Evolutionary conservation across 2,797 vertebrate genomes (phyloP), one percentile per base, ranked within the genome.

Genomic region (Myotis daubentonii): DNA sequence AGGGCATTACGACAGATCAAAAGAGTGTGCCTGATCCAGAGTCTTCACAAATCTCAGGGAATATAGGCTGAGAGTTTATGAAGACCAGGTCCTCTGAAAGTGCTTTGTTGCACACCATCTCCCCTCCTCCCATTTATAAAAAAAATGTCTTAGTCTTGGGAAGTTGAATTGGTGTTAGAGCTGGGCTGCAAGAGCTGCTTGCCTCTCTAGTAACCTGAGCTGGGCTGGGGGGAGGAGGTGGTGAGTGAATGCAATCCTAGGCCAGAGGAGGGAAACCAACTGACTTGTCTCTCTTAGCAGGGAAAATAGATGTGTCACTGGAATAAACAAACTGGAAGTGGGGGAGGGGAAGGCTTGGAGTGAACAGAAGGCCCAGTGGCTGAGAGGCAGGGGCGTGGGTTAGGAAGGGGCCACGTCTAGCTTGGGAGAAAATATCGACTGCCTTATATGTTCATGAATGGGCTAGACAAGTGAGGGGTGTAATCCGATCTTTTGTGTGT

Each of bases 221-320:
- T 55, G 91, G 87, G 87, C 84, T 57, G 88, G 60, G 92, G 95
- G 93, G 93, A 95, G 94, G 96, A 95, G 96, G 30, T 60, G 93
- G 96, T 79, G 87, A 94, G 83, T 53, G 16, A 93, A 94, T 16
- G 78, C 44, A 6, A 2, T 91, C 28, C 0, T 23, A 20, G 95
- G 87, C 87, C 91, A 71, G 55, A 87, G 60, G 55, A 93, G 92
- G 95, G 82, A 85, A 53, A 68, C 33, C 5, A 53, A 68, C 38
- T 3, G 83, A 78, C 71, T 86, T 91, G 84, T 94, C 88, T 93
- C 72, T 68, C 41, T 76, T 88, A 92, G 60, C n/a, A 8, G 94
- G 85, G 93, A 90, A 96, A 87, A 86, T 93, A 92, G 96, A 98
- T 97, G 96, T 98, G 97, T 97, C 97, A 94, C 93, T 94, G 97